These are phyloP conservation scores for Phrynocephalus versicolor DNA, from an alignment of 2,113 vertebrate species.

Conservation along the genomic window DNA sequence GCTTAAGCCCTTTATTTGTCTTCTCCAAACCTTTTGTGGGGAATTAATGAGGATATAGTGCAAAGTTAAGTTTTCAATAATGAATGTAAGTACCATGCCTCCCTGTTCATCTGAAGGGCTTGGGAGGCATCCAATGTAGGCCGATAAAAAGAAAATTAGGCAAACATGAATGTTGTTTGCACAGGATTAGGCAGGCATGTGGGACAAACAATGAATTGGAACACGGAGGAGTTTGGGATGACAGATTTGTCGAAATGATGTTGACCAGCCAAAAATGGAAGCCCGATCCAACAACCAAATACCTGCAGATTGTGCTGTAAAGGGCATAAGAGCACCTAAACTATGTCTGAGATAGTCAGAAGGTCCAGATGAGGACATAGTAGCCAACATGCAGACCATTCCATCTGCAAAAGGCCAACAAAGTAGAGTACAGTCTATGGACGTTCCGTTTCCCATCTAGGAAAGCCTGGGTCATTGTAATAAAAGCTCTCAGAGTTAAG, in stretches of 20 bases:
- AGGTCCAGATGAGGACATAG: not conserved
- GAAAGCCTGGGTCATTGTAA: too few species aligned
- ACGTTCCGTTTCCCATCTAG: too few species aligned
- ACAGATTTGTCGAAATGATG: not conserved
- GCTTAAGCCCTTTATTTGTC: constrained; percentile 11
- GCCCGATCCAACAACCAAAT: not conserved
- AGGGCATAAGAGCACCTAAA: not conserved
- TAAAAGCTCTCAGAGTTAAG: too few species aligned
- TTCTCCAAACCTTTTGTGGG: not conserved
- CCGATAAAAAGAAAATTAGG: constrained; percentile 20
- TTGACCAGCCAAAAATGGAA: not conserved
- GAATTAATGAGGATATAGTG: not conserved
- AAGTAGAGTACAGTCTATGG: too few species aligned
- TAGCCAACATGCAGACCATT: not conserved
- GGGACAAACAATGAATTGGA: not conserved
- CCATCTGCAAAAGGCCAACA: too few species aligned
- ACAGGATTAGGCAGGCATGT: not conserved
- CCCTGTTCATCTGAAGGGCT: constrained; percentile 1
- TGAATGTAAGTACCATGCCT: not conserved
- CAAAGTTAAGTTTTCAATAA: constrained; percentile 8
- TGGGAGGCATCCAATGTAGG: constrained; percentile 2
- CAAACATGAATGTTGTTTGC: constrained; percentile 9
- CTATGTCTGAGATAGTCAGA: not conserved
- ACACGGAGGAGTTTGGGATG: not conserved
- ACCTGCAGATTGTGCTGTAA: not conserved